These are phyloP conservation scores for Capreolus pygargus DNA, from an alignment of 2,113 vertebrate species.

Conservation along the genomic window DNA sequence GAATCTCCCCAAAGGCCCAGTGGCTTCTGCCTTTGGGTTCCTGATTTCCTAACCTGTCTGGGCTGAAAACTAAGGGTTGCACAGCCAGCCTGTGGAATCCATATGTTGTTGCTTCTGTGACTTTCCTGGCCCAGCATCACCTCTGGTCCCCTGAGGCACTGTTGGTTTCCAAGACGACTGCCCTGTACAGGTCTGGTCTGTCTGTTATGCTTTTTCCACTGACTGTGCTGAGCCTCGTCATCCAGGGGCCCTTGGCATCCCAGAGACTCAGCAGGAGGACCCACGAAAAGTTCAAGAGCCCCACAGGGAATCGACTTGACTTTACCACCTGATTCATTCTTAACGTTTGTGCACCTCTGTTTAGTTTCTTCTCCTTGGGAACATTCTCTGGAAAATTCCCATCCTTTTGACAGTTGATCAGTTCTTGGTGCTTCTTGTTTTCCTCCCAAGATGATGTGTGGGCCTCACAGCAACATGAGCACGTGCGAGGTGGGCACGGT, in stretches of 20 bases:
- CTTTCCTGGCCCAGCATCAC: not conserved
- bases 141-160: not conserved
- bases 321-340: not conserved
- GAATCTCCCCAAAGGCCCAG: fast-evolving
- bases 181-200: not conserved
- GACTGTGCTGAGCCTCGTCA: fast-evolving
- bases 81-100: not conserved
- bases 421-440: not conserved
- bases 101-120: not conserved
- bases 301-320: not conserved
- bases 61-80: not conserved
- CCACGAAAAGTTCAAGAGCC: not conserved
- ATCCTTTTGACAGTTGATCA: not conserved
- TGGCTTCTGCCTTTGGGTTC: not conserved
- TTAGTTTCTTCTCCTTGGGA: not conserved
- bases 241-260: not conserved
- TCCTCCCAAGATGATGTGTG: constrained; percentile 46
- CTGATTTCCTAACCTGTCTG: not conserved
- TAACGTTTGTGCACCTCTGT: not conserved
- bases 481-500: not conserved
- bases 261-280: not conserved
- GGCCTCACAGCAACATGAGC: not conserved
- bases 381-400: not conserved
- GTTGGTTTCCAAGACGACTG: not conserved
- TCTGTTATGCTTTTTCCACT: not conserved